Evolutionary conservation across 2,888 invertebrate species (phyloP).

Genomic region (Epinotia demarniana): DNA sequence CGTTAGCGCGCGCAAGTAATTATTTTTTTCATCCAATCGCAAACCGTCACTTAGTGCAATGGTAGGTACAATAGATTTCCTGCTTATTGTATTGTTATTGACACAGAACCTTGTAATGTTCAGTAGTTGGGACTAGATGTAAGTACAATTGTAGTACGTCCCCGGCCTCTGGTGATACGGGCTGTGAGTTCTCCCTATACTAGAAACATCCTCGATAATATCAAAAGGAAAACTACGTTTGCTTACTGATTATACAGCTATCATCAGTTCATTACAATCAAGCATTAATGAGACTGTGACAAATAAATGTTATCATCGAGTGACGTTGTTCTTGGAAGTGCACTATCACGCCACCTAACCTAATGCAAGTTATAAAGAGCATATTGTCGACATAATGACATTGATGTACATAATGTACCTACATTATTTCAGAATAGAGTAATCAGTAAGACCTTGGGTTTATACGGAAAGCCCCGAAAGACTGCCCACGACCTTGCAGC

Average conservation of each 20-base stretch:
- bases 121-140: no score
- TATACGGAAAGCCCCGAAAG: constrained; percentile 73
- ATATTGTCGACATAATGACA: constrained; percentile 29
- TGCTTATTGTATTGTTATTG: no score
- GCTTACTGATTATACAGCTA: background rate
- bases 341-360: constrained; percentile 37
- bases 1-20: no score
- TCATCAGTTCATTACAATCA: background rate
- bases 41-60: no score
- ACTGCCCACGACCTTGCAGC: constrained; percentile 67
- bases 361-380: constrained; percentile 28
- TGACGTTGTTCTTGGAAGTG: constrained; percentile 40
- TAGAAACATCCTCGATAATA: background rate
- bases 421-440: constrained; percentile 31
- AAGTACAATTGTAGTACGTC: background rate
- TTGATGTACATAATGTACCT: constrained; percentile 13
- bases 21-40: no score
- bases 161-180: background rate
- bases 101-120: no score
- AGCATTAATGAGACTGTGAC: constrained; percentile 9
- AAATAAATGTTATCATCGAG: constrained; percentile 22
- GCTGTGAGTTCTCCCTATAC: no score
- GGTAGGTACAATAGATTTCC: no score
- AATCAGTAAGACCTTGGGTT: constrained; percentile 66
- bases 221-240: background rate